These are phyloP conservation scores for Conopomorpha cramerella DNA, from an alignment of 1,140 invertebrate species.

Conservation along the genomic window DNA sequence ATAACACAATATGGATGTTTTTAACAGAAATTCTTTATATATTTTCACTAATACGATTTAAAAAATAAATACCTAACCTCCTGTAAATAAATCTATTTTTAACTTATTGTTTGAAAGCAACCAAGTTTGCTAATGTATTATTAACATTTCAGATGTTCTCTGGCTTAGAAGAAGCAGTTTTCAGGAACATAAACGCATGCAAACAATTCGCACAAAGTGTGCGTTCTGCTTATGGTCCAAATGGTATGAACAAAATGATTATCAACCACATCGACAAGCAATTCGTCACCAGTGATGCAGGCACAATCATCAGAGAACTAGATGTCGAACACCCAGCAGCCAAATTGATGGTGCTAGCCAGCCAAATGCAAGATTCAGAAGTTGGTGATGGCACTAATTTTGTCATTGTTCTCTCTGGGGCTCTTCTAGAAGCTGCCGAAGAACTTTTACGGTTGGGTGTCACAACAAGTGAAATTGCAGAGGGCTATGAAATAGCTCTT, in stretches of 20 bases:
- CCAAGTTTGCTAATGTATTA: background rate
- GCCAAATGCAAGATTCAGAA: constrained; percentile 97
- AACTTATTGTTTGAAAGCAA: constrained; percentile 5
- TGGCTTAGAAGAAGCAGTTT: constrained; percentile 97
- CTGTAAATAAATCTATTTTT: too few species aligned
- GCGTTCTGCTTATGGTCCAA: constrained; percentile 94
- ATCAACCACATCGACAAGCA: constrained; percentile 99
- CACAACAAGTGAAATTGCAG: constrained; percentile 92
- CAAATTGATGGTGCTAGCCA: constrained; percentile 94
- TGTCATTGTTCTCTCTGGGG: constrained; percentile 93
- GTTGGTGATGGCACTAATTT: constrained; percentile 99
- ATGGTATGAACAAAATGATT: constrained; percentile 99
- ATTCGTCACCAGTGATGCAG: constrained; percentile 99
- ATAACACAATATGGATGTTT: too few species aligned
- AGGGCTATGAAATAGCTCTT: constrained; percentile 92
- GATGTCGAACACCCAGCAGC: constrained; percentile 99
- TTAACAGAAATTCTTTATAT: too few species aligned
- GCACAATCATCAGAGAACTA: constrained; percentile 94
- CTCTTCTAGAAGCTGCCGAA: constrained; percentile 90
- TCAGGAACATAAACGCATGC: constrained; percentile 94
- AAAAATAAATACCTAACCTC: too few species aligned
- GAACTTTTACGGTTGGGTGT: constrained; percentile 92
- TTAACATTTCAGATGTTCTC: constrained; percentile 79
- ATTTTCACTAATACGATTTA: too few species aligned
- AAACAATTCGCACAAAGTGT: constrained; percentile 93